Percentiles rank a stretch among this genome's conserved stretches.
Conservation (phyloP, 2,113 vertebrate species). For the Varanus salvator region DNA sequence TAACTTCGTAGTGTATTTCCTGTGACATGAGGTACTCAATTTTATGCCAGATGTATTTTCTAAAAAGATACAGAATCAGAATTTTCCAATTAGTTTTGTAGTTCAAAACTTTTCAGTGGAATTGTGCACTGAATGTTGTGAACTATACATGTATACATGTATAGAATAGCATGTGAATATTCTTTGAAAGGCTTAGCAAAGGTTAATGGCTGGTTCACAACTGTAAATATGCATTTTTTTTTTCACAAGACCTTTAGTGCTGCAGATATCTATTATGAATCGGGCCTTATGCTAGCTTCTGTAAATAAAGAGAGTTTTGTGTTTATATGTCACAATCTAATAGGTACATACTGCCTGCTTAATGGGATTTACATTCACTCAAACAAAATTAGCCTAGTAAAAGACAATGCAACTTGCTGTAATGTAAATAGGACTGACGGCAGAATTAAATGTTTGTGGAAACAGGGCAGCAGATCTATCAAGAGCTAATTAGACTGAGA, state of each 20-base stretch:
- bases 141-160: conserved; percentile 20
- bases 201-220: conserved; percentile 36
- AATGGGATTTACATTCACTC: conserved; percentile 86
- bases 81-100: conserved; percentile 26
- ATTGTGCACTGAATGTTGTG: conserved; percentile 43
- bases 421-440: conserved; percentile 83
- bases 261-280: conserved; percentile 73
- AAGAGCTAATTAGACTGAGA: conserved; percentile 85
- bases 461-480: conserved; percentile 84
- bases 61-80: conserved; percentile 57
- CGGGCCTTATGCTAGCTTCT: conserved; percentile 68
- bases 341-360: conserved; percentile 82
- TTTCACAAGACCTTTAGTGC: conserved; percentile 59
- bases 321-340: conserved; percentile 77
- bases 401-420: conserved; percentile 82
- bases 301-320: conserved; percentile 72
- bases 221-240: conserved; percentile 55
- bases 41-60: conserved; percentile 22
- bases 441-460: conserved; percentile 86
- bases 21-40: conserved; percentile 17
- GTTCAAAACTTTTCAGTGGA: conserved; percentile 68
- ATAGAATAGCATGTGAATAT: not conserved
- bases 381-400: conserved; percentile 84
- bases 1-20: conserved; percentile 24
- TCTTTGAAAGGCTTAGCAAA: conserved; percentile 30